Percentiles rank a stretch among this genome's conserved stretches.
These are phyloP conservation scores for Lissonota sp. DNA, from an alignment of 2,888 invertebrate species.

Conservation along the genomic window DNA sequence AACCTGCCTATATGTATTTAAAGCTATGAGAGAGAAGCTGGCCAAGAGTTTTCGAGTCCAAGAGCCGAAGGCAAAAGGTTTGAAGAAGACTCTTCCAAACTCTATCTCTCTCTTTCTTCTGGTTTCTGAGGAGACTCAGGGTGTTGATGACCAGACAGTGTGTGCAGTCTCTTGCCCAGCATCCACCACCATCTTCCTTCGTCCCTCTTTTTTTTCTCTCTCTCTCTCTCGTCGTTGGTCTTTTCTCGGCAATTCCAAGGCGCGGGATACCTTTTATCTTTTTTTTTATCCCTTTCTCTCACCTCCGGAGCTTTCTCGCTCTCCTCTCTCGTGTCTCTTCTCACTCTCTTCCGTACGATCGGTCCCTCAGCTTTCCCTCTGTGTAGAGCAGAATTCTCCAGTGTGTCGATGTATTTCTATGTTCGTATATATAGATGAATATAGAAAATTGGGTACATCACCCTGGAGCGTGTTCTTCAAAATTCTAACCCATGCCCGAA, in stretches of 20 bases:
- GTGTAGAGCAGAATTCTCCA: too few species aligned
- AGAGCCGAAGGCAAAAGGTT: too few species aligned
- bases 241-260: conserved; percentile 35
- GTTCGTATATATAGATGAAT: not conserved
- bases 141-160: conserved; percentile 69
- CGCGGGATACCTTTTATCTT: conserved; percentile 64
- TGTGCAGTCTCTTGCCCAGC: conserved; percentile 48
- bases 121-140: conserved; percentile 57
- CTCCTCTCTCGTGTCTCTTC: conserved; percentile 39
- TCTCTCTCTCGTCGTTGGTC: conserved; percentile 27
- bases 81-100: too few species aligned
- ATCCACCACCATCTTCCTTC: conserved; percentile 29
- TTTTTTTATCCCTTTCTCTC: conserved; percentile 52
- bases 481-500: conserved; percentile 58
- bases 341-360: conserved; percentile 12
- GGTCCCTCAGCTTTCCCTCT: too few species aligned
- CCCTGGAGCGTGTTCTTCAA: conserved; percentile 30
- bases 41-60: too few species aligned
- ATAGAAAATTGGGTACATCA: conserved; percentile 1
- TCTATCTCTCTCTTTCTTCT: too few species aligned
- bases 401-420: not conserved
- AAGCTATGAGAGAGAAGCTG: too few species aligned
- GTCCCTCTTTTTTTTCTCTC: conserved; percentile 24
- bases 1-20: too few species aligned
- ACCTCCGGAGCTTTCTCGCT: conserved; percentile 40